These are phyloP conservation scores for Eupsilia transversa DNA, from an alignment of 2,888 invertebrate genomes.

Conservation along the genomic window DNA sequence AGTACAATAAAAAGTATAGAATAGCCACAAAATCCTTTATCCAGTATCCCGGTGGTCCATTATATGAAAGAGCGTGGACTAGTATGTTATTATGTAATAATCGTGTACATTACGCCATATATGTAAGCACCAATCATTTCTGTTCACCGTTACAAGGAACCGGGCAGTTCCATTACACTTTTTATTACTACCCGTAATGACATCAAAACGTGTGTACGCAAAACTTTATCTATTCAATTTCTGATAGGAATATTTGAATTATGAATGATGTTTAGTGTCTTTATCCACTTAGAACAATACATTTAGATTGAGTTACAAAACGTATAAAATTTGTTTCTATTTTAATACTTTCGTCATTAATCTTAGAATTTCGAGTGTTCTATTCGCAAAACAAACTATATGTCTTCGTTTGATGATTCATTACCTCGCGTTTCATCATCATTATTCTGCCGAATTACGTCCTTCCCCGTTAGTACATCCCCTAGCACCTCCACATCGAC, in stretches of 20 bases:
- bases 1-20: neutral
- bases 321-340: neutral
- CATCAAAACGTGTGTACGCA: slow-evolving; percentile 30
- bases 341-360: neutral
- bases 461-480: too few relatives aligned
- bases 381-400: neutral
- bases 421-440: neutral
- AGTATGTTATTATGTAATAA: slow-evolving; percentile 60
- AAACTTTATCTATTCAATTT: slow-evolving; percentile 26
- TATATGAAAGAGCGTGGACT: slow-evolving; percentile 26
- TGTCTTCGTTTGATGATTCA: neutral
- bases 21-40: slow-evolving; percentile 22
- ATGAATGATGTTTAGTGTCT: neutral
- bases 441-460: neutral
- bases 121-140: slow-evolving; percentile 52
- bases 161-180: slow-evolving; percentile 43
- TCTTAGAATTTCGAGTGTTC: neutral
- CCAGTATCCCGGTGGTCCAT: slow-evolving; percentile 53
- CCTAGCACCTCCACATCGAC: neutral
- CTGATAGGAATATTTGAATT: slow-evolving; percentile 17
- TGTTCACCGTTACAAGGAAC: slow-evolving; percentile 54
- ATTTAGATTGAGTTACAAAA: slow-evolving; percentile 4
- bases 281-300: neutral
- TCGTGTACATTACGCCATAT: slow-evolving; percentile 53
- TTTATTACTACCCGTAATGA: slow-evolving; percentile 51